Evolutionary conservation across 2,113 vertebrate genomes (phyloP), one percentile per base, ranked within the genome.

Genomic region (Barbus barbus): DNA sequence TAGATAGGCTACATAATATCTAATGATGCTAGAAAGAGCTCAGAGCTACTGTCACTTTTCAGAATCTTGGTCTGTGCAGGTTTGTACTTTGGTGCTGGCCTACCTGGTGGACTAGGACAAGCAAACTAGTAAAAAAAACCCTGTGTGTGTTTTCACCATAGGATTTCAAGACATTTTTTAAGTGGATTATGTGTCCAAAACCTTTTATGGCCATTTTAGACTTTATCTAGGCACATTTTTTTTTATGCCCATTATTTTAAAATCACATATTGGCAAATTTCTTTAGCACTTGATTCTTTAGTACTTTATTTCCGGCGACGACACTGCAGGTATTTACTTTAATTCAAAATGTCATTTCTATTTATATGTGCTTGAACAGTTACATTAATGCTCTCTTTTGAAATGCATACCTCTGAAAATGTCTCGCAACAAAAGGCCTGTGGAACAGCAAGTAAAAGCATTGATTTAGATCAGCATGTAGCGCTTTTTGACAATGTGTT

Each of bases 361-460:
- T 78, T 78, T 78, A 24, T 78, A 22, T 78, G 53, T 58, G 31
- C 53, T 38, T 24, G 12, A 60, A 60, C 31, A 60, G 22, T 60
- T 13, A 78, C 3, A 58, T 41, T 24, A 78, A 58, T 41, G 31
- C 53, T 78, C 0, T 38, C 71, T n/a, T 78, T 60, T 60, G 31
- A 78, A 38, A 24, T 24, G 76, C 33, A 38, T 60, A 53, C 53
- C 22, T 60, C 33, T 78, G 38, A 60, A 78, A 78, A 78, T 78
- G 53, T 41, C 51, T 38, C 46, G 36, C 22, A 78, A 14, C 28
- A 38, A 77, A 58, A 77, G 51, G 31, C 18, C 31, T 36, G 9
- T 58, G 9, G 75, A 60, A 36, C 53, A n/a, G 8, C 53, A 16
- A 16, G 33, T 24, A 60, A 14, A 78, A 78, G 22, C 28, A 60